Conservation (phyloP, 2,113 vertebrate species). For the Calidris pygmaea region DNA sequence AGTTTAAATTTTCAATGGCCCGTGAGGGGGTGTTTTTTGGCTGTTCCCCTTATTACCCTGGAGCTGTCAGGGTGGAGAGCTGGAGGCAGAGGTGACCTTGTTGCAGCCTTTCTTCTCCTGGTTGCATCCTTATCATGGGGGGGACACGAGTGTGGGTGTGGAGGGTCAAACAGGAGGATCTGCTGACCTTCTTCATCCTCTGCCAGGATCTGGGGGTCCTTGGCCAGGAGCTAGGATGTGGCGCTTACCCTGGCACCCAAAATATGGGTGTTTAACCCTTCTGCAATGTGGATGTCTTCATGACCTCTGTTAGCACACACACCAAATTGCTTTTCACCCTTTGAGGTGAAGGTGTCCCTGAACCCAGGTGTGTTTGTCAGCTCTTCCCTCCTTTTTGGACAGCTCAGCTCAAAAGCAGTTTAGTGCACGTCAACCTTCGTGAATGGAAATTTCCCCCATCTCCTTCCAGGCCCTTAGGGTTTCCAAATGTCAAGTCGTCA, state of each 20-base stretch:
- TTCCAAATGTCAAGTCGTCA: background rate
- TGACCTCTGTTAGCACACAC: background rate
- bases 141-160: rapidly evolving
- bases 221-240: background rate
- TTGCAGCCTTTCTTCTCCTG: background rate
- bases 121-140: rapidly evolving
- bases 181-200: background rate
- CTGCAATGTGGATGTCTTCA: background rate
- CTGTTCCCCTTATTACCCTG: no score
- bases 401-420: background rate
- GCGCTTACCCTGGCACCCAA: background rate
- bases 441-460: background rate
- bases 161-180: background rate
- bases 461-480: background rate
- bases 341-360: background rate
- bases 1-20: background rate
- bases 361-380: background rate
- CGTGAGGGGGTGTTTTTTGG: background rate
- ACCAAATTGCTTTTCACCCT: background rate
- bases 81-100: background rate
- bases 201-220: background rate
- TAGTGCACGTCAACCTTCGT: background rate
- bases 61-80: background rate
- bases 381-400: background rate
- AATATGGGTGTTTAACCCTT: background rate